Percentiles rank a stretch among this genome's conserved stretches.
phyloP scores from a whole-genome alignment of 2,113 vertebrate genomes.

The Galeopterus variegatus region DNA sequence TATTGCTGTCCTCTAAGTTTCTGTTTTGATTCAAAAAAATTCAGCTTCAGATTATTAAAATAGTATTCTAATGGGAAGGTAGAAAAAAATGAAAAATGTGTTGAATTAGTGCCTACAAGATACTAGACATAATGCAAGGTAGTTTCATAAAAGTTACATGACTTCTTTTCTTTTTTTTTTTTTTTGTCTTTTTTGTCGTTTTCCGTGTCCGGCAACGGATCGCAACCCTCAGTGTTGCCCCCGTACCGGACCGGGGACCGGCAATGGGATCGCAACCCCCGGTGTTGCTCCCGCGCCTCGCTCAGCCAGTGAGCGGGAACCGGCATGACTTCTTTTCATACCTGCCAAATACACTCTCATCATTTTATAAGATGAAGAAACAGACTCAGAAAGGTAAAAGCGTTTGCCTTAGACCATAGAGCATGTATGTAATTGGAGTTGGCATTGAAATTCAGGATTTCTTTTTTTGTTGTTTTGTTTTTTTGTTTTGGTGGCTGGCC shows the following conservation, averaged over 20 bases:
- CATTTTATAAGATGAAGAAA: not conserved
- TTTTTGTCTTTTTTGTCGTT: too few relatives aligned
- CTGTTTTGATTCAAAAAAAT: slow-evolving; percentile 30
- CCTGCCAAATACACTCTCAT: not conserved
- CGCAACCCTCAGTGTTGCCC: too few relatives aligned
- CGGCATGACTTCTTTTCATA: slow-evolving; percentile 55
- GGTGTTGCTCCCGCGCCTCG: too few relatives aligned
- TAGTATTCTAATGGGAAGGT: not conserved
- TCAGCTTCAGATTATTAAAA: slow-evolving; percentile 32
- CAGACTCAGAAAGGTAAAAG: not conserved
- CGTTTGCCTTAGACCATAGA: not conserved
- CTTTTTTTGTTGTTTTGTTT: not conserved
- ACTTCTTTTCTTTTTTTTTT: slow-evolving; percentile 67
- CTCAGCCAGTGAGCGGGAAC: too few relatives aligned
- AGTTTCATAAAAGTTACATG: slow-evolving; percentile 22
- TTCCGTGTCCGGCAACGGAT: too few relatives aligned
- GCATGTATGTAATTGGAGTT: not conserved
- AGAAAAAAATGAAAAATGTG: slow-evolving; percentile 31
- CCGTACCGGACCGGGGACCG: too few relatives aligned
- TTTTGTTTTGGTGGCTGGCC: too few relatives aligned
- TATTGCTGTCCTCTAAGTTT: not conserved
- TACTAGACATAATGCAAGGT: not conserved
- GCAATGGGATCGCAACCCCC: too few relatives aligned
- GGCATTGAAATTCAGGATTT: not conserved
- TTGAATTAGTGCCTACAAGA: slow-evolving; percentile 28